Percentiles rank a stretch among this genome's conserved stretches.
Conservation (phyloP, 2,888 invertebrate genomes). For the Drosophila paracracens region DNA sequence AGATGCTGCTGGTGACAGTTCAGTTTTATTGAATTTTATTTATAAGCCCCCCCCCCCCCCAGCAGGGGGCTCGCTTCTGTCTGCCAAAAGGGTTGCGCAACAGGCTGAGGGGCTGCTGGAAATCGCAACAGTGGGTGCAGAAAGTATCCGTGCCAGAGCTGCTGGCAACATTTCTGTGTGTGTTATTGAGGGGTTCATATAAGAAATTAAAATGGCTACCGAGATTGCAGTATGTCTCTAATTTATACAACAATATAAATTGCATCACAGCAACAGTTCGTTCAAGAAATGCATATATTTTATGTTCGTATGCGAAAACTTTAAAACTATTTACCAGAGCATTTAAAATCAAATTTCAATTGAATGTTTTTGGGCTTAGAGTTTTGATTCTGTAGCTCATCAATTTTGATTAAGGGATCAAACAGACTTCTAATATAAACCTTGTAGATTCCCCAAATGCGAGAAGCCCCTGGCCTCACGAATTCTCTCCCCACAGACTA, state of each 20-base stretch:
- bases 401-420: conserved; percentile 50
- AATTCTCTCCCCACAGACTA: neutral
- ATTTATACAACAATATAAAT: neutral
- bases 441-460: conserved; percentile 31
- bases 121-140: conserved; percentile 35
- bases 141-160: conserved; percentile 33
- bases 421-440: conserved; percentile 54
- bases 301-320: neutral
- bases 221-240: neutral
- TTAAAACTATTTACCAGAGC: neutral
- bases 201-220: neutral
- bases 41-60: conserved; percentile 39
- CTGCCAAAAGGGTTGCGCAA: conserved; percentile 61
- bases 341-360: conserved; percentile 21
- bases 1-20: conserved; percentile 68
- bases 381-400: conserved; percentile 45
- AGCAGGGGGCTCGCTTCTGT: conserved; percentile 20
- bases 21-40: conserved; percentile 74
- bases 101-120: conserved; percentile 32
- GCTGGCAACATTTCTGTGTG: conserved; percentile 28
- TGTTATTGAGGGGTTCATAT: conserved; percentile 28
- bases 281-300: neutral
- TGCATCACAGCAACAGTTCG: neutral
- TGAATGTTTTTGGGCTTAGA: conserved; percentile 16
- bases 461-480: neutral